Percentiles rank a stretch among this genome's conserved stretches.
Evolutionary conservation across 1,140 invertebrate species (phyloP).

Genomic region (Charaxes varanes): DNA sequence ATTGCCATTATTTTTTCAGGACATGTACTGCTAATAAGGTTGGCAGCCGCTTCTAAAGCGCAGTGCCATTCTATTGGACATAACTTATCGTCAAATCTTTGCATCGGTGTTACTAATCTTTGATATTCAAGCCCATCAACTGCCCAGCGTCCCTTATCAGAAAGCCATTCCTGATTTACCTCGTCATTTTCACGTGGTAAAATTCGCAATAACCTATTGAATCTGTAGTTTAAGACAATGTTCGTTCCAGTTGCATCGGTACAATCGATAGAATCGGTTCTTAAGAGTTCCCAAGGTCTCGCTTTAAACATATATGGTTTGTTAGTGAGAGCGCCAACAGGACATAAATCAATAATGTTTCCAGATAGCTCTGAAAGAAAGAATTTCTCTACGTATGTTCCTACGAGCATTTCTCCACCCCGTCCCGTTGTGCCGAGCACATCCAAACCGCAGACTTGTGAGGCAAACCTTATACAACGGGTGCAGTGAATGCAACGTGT

Average conservation of each 20-base stretch:
- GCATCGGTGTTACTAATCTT: conserved; percentile 81
- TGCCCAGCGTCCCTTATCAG: conserved; percentile 85
- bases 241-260: conserved; percentile 86
- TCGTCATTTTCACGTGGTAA: conserved; percentile 84
- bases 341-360: conserved; percentile 99
- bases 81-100: conserved; percentile 72
- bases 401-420: conserved; percentile 83
- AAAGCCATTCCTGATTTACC: conserved; percentile 88
- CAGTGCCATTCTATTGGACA: conserved; percentile 78
- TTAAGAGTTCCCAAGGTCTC: conserved; percentile 78
- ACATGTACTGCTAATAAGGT: conserved; percentile 38
- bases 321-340: conserved; percentile 97
- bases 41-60: conserved; percentile 74
- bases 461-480: conserved; percentile 82
- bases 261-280: conserved; percentile 83
- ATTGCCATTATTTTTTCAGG: conserved; percentile 76
- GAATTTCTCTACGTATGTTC: conserved; percentile 99
- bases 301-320: conserved; percentile 94
- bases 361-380: conserved; percentile 98
- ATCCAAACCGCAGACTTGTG: conserved; percentile 86
- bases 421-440: conserved; percentile 85
- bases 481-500: conserved; percentile 89
- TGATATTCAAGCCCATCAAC: conserved; percentile 86
- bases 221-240: conserved; percentile 81
- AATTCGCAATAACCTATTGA: conserved; percentile 83